A percentile compares a stretch with the other conserved stretches of the same genome.
These are phyloP conservation scores for Meghimatium bilineatum DNA, from an alignment of 2,888 invertebrate species.

Conservation along the genomic window DNA sequence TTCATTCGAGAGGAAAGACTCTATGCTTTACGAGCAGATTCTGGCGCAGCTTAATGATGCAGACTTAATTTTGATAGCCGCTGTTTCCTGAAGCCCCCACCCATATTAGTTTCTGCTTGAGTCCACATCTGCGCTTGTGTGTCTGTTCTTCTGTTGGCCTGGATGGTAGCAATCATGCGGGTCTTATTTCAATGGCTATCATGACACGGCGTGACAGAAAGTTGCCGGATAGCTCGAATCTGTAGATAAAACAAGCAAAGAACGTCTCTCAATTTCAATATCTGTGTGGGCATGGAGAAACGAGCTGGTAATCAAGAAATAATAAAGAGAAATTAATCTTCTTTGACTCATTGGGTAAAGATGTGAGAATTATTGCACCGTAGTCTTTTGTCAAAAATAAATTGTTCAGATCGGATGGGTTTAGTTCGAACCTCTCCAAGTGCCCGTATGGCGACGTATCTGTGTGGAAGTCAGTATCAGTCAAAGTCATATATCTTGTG, in stretches of 20 bases:
- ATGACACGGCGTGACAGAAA: background rate
- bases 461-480: background rate
- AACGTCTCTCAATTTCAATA: background rate
- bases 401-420: constrained; percentile 27
- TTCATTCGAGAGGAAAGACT: background rate
- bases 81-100: constrained; percentile 1
- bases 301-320: constrained; percentile 15
- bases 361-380: constrained; percentile 40
- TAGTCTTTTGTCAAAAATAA: constrained; percentile 23
- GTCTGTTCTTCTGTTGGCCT: constrained; percentile 26
- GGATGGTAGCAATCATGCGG: constrained; percentile 25
- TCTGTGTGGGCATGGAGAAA: background rate
- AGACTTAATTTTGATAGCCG: constrained; percentile 38
- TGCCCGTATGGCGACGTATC: constrained; percentile 22
- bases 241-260: background rate
- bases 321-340: constrained; percentile 35
- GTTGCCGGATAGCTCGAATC: background rate
- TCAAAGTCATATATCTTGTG: constrained; percentile 12
- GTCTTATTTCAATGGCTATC: background rate
- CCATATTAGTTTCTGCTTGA: constrained; percentile 19
- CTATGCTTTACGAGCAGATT: constrained; percentile 23
- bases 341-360: constrained; percentile 40
- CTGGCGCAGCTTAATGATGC: constrained; percentile 26
- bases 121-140: constrained; percentile 35
- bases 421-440: background rate